Percentiles rank a stretch among this genome's conserved stretches.
phyloP scores from a whole-genome alignment of 1,140 invertebrate species.

The Trichonephila clavata region DNA sequence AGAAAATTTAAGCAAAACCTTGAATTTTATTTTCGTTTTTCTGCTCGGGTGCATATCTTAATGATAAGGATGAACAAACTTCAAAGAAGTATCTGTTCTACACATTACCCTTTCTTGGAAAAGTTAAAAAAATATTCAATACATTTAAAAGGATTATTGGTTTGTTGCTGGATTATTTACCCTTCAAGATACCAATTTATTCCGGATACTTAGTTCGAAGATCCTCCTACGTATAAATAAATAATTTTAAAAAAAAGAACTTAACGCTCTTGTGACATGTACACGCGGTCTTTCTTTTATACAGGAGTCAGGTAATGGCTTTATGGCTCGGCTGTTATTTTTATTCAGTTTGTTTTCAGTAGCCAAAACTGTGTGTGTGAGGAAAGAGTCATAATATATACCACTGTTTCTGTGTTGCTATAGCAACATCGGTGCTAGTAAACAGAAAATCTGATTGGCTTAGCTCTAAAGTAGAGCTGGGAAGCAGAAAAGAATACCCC shows the following conservation, averaged over 20 bases:
- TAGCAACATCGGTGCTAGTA: constrained; percentile 65
- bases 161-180: constrained; percentile 19
- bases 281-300: constrained; percentile 33
- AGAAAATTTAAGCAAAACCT: background rate
- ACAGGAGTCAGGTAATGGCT: constrained; percentile 6
- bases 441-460: constrained; percentile 68
- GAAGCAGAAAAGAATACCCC: constrained; percentile 35
- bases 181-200: constrained; percentile 17
- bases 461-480: constrained; percentile 41
- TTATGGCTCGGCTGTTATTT: constrained; percentile 45
- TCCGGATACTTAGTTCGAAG: constrained; percentile 25
- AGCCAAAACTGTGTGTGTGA: constrained; percentile 45
- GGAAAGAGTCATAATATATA: constrained; percentile 52
- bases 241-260: constrained; percentile 59
- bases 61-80: background rate
- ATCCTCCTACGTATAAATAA: constrained; percentile 49
- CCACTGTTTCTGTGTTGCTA: constrained; percentile 49
- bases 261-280: constrained; percentile 48
- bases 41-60: background rate
- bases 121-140: constrained; percentile 6
- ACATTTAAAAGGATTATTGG: constrained; percentile 3
- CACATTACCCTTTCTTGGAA: background rate
- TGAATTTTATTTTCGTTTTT: background rate
- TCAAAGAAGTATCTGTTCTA: background rate
- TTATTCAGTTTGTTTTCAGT: constrained; percentile 47